These are phyloP conservation scores for Ibidorhyncha struthersii DNA, from an alignment of 2,113 vertebrate species.

Conservation along the genomic window DNA sequence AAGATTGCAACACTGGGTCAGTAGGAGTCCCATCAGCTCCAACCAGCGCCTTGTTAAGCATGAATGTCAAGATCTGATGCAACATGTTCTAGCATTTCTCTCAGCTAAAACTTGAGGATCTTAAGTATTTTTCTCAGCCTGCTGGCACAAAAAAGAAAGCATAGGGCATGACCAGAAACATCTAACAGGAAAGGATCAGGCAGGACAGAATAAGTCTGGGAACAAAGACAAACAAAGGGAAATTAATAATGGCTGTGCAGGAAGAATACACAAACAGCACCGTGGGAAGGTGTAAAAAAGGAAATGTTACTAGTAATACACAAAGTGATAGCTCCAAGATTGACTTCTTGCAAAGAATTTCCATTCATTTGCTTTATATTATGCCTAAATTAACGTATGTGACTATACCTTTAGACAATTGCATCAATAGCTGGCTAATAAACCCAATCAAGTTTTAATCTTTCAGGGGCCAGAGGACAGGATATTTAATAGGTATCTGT, in stretches of 20 bases:
- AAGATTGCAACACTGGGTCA: neutral
- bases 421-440: neutral
- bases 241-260: neutral
- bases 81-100: neutral
- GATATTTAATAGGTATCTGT: neutral
- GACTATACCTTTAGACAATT: neutral
- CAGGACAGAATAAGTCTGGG: neutral
- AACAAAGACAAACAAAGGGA: neutral
- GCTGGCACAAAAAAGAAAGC: neutral
- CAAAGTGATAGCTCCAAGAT: neutral
- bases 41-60: neutral
- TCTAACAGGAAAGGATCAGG: neutral
- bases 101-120: neutral
- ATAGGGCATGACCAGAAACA: neutral
- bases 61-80: neutral
- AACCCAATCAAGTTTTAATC: neutral
- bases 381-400: neutral
- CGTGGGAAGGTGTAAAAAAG: neutral
- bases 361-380: neutral
- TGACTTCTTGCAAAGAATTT: neutral
- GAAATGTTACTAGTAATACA: neutral
- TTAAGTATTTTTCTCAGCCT: neutral
- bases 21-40: neutral
- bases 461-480: neutral
- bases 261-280: neutral